Evolutionary conservation across 2,113 vertebrate species (phyloP).

Genomic region (Tilapia sparmanii): DNA sequence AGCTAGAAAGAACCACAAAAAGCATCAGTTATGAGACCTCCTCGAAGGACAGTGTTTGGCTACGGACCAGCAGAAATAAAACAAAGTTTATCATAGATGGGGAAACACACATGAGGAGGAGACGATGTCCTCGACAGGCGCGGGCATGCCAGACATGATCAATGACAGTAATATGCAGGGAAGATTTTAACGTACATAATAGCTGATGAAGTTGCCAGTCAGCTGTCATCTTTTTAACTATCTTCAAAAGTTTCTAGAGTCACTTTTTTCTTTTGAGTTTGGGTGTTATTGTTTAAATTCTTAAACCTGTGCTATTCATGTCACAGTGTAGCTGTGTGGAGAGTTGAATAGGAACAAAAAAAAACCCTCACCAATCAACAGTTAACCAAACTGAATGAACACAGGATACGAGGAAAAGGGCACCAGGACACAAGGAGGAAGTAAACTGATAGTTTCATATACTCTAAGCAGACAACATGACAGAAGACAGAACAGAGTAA

Average conservation of each 20-base stretch:
- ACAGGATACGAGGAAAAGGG: background rate
- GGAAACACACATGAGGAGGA: background rate
- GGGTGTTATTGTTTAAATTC: background rate
- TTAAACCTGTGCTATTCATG: background rate
- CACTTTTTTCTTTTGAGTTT: background rate
- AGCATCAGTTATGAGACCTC: background rate
- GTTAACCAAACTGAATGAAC: background rate
- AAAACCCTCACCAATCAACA: fast-evolving
- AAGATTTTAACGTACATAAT: background rate
- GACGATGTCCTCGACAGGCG: background rate
- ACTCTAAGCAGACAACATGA: background rate
- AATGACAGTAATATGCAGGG: background rate
- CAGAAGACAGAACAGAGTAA: background rate
- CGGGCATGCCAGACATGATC: background rate
- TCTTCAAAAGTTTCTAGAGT: background rate
- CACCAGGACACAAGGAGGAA: background rate
- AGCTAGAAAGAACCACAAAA: constrained; percentile 8
- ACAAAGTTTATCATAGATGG: background rate
- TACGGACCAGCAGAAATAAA: background rate
- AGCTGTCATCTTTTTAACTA: background rate
- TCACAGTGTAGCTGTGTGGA: background rate
- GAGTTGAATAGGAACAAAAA: background rate
- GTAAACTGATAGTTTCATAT: background rate
- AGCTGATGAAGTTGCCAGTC: background rate
- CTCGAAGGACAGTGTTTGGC: background rate